Conservation (phyloP, 2,888 invertebrate species). For the Troides aeacus region DNA sequence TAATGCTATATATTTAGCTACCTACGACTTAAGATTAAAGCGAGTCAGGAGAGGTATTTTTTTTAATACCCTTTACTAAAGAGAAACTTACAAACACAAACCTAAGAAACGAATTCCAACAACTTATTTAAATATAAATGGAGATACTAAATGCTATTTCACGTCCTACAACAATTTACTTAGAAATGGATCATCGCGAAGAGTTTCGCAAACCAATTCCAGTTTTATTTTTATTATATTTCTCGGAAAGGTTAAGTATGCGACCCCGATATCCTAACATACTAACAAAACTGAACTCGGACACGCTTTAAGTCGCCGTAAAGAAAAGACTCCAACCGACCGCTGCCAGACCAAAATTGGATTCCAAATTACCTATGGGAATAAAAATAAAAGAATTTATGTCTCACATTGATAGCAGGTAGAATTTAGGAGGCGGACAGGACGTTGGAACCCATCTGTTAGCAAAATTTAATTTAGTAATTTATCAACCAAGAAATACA, state of each 20-base stretch:
- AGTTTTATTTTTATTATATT: slow-evolving; percentile 26
- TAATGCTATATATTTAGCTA: too few species aligned
- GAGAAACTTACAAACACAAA: neutral
- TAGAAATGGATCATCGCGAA: slow-evolving; percentile 5
- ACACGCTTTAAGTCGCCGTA: slow-evolving; percentile 22
- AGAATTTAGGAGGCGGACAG: slow-evolving; percentile 18
- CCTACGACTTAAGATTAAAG: too few species aligned
- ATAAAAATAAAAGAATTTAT: slow-evolving; percentile 37
- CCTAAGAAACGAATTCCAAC: neutral
- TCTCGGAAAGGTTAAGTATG: slow-evolving; percentile 29
- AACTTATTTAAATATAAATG: neutral
- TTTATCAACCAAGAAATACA: too few species aligned
- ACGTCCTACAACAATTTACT: slow-evolving; percentile 1
- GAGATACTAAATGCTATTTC: slow-evolving; percentile 1
- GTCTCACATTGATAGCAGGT: slow-evolving; percentile 29
- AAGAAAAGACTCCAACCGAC: slow-evolving; percentile 29
- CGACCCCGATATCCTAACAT: slow-evolving; percentile 26
- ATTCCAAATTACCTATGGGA: slow-evolving; percentile 33
- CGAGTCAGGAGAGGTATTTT: neutral
- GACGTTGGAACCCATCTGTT: slow-evolving; percentile 7
- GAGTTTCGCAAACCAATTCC: slow-evolving; percentile 21
- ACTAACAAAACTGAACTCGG: slow-evolving; percentile 18
- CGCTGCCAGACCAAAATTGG: slow-evolving; percentile 35
- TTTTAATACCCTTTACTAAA: too few species aligned
- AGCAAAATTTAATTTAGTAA: slow-evolving; percentile 1